These are phyloP conservation scores for Osmerus eperlanus DNA, from an alignment of 2,113 vertebrate genomes.

Conservation along the genomic window DNA sequence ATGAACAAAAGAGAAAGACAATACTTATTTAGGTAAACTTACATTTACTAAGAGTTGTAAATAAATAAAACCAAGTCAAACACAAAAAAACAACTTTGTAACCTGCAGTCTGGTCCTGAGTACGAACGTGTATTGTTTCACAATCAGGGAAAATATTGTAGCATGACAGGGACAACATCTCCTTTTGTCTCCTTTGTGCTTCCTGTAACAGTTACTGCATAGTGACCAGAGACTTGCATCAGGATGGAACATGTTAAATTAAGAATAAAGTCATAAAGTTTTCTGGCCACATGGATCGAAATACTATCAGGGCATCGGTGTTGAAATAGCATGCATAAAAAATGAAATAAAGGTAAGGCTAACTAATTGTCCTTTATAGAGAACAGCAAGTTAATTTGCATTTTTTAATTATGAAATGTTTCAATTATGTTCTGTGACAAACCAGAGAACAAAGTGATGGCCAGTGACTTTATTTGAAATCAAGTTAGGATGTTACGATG, in stretches of 20 bases:
- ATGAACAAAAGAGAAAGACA: slow-evolving; percentile 44
- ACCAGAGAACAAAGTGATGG: slow-evolving; percentile 24
- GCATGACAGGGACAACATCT: too few relatives aligned
- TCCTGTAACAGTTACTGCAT: slow-evolving; percentile 56
- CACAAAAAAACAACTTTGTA: slow-evolving; percentile 46
- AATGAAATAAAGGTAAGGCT: slow-evolving; percentile 55
- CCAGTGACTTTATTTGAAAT: slow-evolving; percentile 40
- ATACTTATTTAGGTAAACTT: slow-evolving; percentile 20
- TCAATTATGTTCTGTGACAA: slow-evolving; percentile 33
- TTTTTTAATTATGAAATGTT: slow-evolving; percentile 34
- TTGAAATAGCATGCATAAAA: slow-evolving; percentile 67
- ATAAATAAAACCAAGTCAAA: slow-evolving; percentile 68
- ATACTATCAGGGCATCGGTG: slow-evolving; percentile 47
- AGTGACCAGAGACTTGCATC: slow-evolving; percentile 54
- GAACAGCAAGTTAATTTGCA: slow-evolving; percentile 42
- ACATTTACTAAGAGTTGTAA: slow-evolving; percentile 57
- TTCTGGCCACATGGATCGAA: slow-evolving; percentile 43
- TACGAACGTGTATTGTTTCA: slow-evolving; percentile 44
- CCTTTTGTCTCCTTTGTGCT: slow-evolving; percentile 50
- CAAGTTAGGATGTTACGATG: slow-evolving; percentile 15
- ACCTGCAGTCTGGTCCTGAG: slow-evolving; percentile 59
- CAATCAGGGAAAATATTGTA: slow-evolving; percentile 34
- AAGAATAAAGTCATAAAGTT: slow-evolving; percentile 37
- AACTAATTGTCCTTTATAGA: slow-evolving; percentile 57
- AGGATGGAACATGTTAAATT: slow-evolving; percentile 35